A percentile compares a stretch with the other conserved stretches of the same genome.
Conservation (phyloP, 2,888 invertebrate genomes). For the Coenonympha glycerion region DNA sequence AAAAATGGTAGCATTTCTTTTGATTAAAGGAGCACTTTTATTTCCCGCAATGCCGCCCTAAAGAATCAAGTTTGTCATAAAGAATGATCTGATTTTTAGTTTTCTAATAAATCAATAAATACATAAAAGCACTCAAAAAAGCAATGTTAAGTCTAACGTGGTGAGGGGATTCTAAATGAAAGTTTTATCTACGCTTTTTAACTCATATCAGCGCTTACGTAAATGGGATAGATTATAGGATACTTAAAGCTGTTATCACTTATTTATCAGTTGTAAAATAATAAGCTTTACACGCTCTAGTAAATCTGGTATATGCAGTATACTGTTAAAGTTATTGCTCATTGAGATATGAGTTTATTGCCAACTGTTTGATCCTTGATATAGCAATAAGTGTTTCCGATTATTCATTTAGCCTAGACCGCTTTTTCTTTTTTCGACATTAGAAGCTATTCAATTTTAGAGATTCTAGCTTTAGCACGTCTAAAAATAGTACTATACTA, state of each 20-base stretch:
- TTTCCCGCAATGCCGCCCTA: too few relatives aligned
- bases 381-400: background rate
- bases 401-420: background rate
- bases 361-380: background rate
- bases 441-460: too few relatives aligned
- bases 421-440: background rate
- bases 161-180: slow-evolving; percentile 26
- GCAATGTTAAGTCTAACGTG: slow-evolving; percentile 17
- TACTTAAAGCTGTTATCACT: too few relatives aligned
- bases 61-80: too few relatives aligned
- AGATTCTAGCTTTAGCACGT: too few relatives aligned
- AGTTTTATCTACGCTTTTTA: background rate
- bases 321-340: slow-evolving; percentile 24
- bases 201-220: slow-evolving; percentile 27
- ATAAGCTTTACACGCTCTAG: slow-evolving; percentile 38
- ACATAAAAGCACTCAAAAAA: background rate
- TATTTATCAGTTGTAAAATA: slow-evolving; percentile 34
- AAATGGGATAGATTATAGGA: slow-evolving; percentile 37
- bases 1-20: slow-evolving; percentile 57
- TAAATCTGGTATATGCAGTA: slow-evolving; percentile 39
- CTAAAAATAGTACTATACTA: too few relatives aligned
- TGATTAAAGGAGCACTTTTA: too few relatives aligned
- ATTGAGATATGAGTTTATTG: background rate
- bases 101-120: too few relatives aligned
- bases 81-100: too few relatives aligned